Conservation (phyloP, 2,113 vertebrate genomes). For the Apodemus sylvaticus region DNA sequence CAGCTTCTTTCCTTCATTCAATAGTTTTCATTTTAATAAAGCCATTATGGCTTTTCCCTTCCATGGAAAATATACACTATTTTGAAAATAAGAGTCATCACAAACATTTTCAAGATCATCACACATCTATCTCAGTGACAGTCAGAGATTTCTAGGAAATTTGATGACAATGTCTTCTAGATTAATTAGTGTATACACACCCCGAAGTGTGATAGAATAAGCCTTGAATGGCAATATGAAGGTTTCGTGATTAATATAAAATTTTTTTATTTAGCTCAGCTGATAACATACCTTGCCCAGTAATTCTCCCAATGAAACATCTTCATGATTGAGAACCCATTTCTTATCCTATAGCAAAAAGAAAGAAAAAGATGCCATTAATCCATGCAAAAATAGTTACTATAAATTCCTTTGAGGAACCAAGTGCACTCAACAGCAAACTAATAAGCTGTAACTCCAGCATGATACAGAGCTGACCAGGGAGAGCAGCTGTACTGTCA, state of each 20-base stretch:
- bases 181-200: not conserved
- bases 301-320: conserved; percentile 94
- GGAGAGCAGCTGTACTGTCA: conserved; percentile 56
- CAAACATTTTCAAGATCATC: conserved; percentile 47
- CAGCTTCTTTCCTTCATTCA: conserved; percentile 7
- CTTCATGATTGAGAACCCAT: conserved; percentile 98
- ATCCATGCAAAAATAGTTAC: conserved; percentile 43
- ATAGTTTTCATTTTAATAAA: conserved; percentile 53
- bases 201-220: not conserved
- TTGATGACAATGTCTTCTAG: not conserved
- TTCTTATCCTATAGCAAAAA: conserved; percentile 93
- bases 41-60: not conserved
- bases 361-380: conserved; percentile 40
- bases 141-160: not conserved
- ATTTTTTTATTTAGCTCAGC: conserved; percentile 50
- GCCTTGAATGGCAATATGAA: not conserved
- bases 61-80: conserved; percentile 1
- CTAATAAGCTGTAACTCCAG: conserved; percentile 33
- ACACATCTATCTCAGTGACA: not conserved
- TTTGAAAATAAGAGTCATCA: conserved; percentile 34
- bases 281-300: conserved; percentile 93
- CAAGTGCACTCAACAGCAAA: conserved; percentile 36
- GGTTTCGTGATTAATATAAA: not conserved
- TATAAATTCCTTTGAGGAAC: not conserved
- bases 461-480: conserved; percentile 54